Evolutionary conservation across 2,797 vertebrate genomes (phyloP).

Genomic region (Prionace glauca): DNA sequence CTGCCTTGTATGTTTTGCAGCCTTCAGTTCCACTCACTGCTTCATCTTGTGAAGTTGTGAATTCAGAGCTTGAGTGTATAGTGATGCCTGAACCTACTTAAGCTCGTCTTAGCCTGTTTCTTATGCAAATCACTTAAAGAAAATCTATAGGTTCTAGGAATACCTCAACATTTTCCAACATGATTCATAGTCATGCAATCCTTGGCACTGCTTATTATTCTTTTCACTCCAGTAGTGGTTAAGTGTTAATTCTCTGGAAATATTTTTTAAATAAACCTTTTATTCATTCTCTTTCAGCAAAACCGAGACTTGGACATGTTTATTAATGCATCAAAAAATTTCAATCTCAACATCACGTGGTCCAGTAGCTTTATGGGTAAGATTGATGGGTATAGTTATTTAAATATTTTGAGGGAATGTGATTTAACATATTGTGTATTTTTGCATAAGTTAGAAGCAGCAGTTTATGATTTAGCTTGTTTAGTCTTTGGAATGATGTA

Average conservation of each 20-base stretch:
- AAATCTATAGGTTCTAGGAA: neutral
- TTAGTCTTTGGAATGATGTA: neutral
- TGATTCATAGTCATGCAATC: neutral
- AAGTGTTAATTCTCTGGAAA: neutral
- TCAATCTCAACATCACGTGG: slow-evolving; percentile 98
- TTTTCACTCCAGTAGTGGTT: neutral
- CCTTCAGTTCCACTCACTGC: neutral
- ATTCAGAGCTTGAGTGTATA: neutral
- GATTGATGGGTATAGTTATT: neutral
- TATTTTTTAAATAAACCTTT: neutral
- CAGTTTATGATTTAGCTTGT: neutral
- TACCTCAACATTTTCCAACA: neutral
- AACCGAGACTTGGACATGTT: slow-evolving; percentile 97
- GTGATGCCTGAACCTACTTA: neutral
- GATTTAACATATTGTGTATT: neutral
- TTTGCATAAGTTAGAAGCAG: neutral
- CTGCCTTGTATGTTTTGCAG: neutral
- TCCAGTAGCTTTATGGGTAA: slow-evolving; percentile 90
- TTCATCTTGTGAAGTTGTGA: neutral
- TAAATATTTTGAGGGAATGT: neutral
- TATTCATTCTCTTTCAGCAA: slow-evolving; percentile 60
- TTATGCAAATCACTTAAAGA: neutral
- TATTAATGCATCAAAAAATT: slow-evolving; percentile 97
- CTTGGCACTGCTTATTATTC: neutral
- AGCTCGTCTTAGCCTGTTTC: neutral